phyloP scores from a whole-genome alignment of 2,888 invertebrate species.

The Mylabris sibirica region DNA sequence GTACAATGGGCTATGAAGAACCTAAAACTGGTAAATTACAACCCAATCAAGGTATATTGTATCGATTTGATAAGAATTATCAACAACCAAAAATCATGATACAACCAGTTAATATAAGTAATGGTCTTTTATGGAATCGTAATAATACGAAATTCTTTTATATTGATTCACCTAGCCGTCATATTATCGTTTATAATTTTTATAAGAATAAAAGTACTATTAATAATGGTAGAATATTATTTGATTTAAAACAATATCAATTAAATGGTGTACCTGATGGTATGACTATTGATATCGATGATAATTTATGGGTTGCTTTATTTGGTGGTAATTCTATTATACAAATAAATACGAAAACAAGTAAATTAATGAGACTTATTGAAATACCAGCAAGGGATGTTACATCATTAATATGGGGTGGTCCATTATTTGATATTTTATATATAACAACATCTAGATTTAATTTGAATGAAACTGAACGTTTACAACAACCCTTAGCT shows the following conservation, averaged over 20 bases:
- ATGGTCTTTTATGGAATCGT: constrained; percentile 81
- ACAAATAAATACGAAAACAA: constrained; percentile 62
- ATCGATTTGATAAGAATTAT: constrained; percentile 62
- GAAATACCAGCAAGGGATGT: constrained; percentile 66
- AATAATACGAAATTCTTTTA: constrained; percentile 82
- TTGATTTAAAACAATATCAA: constrained; percentile 39
- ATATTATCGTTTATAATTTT: constrained; percentile 76
- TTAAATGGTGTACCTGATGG: constrained; percentile 48
- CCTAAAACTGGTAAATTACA: constrained; percentile 56
- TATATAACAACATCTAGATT: constrained; percentile 68
- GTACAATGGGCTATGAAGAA: constrained; percentile 71
- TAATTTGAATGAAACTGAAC: constrained; percentile 46
- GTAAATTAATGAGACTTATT: constrained; percentile 59
- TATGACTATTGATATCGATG: constrained; percentile 82
- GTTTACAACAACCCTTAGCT: constrained; percentile 59
- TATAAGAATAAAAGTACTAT: constrained; percentile 67
- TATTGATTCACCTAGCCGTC: constrained; percentile 74
- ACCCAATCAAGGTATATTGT: constrained; percentile 67
- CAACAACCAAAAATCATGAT: constrained; percentile 49
- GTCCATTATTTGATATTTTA: constrained; percentile 66
- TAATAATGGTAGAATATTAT: constrained; percentile 47
- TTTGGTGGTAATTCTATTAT: constrained; percentile 71
- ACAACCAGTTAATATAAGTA: constrained; percentile 71
- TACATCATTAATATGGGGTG: constrained; percentile 73
- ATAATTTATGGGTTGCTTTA: constrained; percentile 79